phyloP scores from a whole-genome alignment of 2,113 vertebrate species.

The Corythaixoides concolor region DNA sequence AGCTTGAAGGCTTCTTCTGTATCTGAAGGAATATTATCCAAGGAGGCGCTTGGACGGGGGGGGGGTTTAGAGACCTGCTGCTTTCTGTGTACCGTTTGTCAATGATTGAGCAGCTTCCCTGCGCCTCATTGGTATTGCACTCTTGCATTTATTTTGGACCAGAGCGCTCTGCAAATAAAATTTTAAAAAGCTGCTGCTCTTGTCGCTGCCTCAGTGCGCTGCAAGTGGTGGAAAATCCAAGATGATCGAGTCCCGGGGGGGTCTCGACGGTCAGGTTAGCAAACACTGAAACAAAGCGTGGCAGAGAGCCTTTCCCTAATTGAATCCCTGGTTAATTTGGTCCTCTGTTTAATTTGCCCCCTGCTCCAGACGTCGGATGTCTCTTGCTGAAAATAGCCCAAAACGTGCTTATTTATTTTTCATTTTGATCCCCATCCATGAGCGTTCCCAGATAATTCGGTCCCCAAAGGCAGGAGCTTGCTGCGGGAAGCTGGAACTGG shows the following conservation, averaged over 20 bases:
- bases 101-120: background rate
- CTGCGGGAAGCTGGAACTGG: background rate
- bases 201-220: background rate
- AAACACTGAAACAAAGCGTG: background rate
- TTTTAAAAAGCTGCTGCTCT: conserved; percentile 21
- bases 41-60: background rate
- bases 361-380: background rate
- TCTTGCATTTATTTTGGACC: conserved; percentile 34
- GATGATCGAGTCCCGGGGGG: background rate
- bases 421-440: background rate
- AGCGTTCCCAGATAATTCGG: background rate
- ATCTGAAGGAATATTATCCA: conserved; percentile 48
- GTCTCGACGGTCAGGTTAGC: background rate
- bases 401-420: background rate
- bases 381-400: background rate
- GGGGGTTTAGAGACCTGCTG: background rate
- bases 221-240: background rate
- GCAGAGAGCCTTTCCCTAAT: conserved; percentile 35
- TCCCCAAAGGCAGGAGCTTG: background rate
- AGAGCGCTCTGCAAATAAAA: conserved; percentile 21
- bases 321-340: conserved; percentile 65
- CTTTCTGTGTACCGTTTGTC: background rate
- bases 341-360: background rate
- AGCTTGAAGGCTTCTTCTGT: conserved; percentile 33
- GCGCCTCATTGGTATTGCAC: conserved; percentile 30